Evolutionary conservation across 2,797 vertebrate genomes (phyloP).

Genomic region (Phoxinus dragarum): DNA sequence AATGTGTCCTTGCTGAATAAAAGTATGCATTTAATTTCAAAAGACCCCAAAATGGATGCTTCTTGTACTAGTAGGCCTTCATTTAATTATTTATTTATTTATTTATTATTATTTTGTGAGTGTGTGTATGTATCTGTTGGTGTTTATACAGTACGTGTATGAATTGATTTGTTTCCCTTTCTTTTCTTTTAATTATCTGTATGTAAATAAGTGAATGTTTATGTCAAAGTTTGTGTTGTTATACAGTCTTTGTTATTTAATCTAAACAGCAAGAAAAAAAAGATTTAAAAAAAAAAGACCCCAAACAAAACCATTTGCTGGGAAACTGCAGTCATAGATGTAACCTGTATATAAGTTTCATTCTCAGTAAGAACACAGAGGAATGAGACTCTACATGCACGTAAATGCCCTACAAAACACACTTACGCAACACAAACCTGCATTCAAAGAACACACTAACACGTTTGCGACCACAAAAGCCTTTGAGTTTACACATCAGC

Average conservation of each 20-base stretch:
- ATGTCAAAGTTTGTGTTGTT: no score
- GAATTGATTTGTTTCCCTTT: no score
- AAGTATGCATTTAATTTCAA: background rate
- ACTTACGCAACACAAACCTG: background rate
- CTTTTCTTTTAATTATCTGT: no score
- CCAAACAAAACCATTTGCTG: background rate
- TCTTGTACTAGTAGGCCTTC: no score
- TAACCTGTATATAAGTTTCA: background rate
- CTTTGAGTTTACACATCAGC: slow-evolving; percentile 33
- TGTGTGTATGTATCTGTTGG: background rate
- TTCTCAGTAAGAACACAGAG: background rate
- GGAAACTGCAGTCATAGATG: background rate
- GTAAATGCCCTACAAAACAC: background rate
- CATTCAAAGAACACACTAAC: slow-evolving; percentile 13
- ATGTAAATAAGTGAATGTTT: no score
- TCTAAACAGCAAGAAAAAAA: no score
- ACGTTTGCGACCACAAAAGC: slow-evolving; percentile 4
- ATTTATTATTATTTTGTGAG: no score
- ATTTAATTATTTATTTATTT: no score
- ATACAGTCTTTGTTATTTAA: no score
- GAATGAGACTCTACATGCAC: background rate
- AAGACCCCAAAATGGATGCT: background rate
- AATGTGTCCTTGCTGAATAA: background rate
- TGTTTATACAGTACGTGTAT: background rate
- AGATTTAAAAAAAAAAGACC: background rate